These are phyloP conservation scores for Campoplex capitator DNA, from an alignment of 2,888 invertebrate genomes.

Conservation along the genomic window DNA sequence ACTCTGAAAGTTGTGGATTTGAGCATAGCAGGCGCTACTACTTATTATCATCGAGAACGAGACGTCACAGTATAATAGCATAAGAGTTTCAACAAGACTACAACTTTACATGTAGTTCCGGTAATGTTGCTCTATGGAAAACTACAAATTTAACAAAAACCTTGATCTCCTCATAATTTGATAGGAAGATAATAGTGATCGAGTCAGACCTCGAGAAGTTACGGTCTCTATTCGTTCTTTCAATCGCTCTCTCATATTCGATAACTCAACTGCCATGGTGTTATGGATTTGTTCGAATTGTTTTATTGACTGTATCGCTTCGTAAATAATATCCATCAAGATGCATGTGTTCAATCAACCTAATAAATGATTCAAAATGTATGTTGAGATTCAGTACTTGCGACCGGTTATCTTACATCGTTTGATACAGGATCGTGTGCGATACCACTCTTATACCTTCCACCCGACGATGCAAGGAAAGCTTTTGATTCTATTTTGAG, in stretches of 20 bases:
- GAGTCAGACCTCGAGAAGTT: not conserved
- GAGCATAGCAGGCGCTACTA: too few species aligned
- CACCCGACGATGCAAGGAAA: conserved; percentile 7
- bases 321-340: not conserved
- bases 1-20: too few species aligned
- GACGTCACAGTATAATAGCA: too few species aligned
- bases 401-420: not conserved
- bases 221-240: not conserved
- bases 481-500: conserved; percentile 27
- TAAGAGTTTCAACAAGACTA: conserved; percentile 27
- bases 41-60: too few species aligned
- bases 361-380: not conserved
- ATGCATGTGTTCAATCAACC: not conserved
- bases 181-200: not conserved
- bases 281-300: not conserved
- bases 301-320: not conserved
- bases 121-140: conserved; percentile 9
- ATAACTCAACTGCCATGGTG: too few species aligned
- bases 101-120: not conserved
- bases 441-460: not conserved
- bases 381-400: conserved; percentile 18
- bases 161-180: conserved; percentile 43
- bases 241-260: not conserved
- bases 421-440: not conserved
- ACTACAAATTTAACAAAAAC: conserved; percentile 38